phyloP scores from a whole-genome alignment of 2,113 vertebrate species.

The Melierax canorus region DNA sequence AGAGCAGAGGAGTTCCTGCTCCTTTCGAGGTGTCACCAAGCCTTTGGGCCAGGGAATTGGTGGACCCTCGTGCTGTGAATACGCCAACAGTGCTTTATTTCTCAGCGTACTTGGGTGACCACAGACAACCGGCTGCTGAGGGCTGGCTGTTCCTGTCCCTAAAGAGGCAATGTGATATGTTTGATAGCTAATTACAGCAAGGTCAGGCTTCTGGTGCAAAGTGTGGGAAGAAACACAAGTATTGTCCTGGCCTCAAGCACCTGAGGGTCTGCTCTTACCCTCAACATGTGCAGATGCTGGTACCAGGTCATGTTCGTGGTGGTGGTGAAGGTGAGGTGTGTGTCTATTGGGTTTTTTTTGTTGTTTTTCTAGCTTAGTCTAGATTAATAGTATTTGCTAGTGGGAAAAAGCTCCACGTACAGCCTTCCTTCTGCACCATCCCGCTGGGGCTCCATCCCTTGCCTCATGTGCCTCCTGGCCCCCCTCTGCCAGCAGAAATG shows the following conservation, averaged over 20 bases:
- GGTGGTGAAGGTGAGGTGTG: background rate
- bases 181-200: rapidly evolving
- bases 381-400: background rate
- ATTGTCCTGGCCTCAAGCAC: background rate
- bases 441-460: background rate
- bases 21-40: background rate
- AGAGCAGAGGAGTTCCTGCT: background rate
- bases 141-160: background rate
- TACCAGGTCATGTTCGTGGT: background rate
- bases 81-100: background rate
- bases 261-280: background rate
- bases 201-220: background rate
- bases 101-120: background rate
- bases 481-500: background rate
- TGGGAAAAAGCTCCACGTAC: rapidly evolving
- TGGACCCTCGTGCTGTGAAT: background rate
- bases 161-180: background rate
- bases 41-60: background rate
- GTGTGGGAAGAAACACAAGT: background rate
- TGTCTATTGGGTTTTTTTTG: background rate
- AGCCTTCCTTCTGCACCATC: no score
- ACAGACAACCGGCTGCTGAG: background rate
- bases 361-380: background rate
- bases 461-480: no score
- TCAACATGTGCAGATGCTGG: background rate